These are phyloP conservation scores for Sylvicapra grimmia DNA, from an alignment of 2,113 vertebrate genomes.

Conservation along the genomic window DNA sequence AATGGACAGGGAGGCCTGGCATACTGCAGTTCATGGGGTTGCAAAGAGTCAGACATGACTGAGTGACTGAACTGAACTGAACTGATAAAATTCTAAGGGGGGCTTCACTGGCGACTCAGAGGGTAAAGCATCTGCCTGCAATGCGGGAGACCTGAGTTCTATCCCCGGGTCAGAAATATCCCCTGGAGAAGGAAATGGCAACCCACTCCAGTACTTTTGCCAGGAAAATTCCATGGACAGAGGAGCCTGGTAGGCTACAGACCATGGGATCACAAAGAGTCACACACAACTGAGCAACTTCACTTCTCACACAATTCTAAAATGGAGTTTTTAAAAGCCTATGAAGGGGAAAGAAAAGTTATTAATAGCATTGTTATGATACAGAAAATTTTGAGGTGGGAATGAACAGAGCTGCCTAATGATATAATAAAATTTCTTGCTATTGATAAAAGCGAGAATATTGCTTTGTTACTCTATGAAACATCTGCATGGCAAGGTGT, in stretches of 20 bases:
- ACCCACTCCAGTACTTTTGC: background rate
- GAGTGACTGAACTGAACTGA: background rate
- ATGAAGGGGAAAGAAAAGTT: background rate
- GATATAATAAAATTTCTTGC: background rate
- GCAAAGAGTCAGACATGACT: no score
- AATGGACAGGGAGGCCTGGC: no score
- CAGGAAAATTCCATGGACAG: background rate
- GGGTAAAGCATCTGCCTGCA: background rate
- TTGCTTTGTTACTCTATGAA: background rate
- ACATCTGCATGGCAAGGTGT: background rate
- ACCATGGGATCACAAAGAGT: background rate
- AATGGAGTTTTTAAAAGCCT: background rate
- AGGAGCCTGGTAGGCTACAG: background rate
- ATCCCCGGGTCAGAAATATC: background rate
- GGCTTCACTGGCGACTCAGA: background rate
- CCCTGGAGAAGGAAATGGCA: background rate
- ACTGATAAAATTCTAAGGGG: background rate
- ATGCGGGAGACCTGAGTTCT: background rate
- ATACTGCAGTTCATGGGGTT: no score
- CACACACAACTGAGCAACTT: background rate
- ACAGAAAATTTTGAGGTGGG: background rate
- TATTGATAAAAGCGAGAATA: background rate
- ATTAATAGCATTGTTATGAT: background rate
- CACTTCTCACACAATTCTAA: background rate
- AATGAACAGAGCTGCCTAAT: background rate